phyloP scores from a whole-genome alignment of 2,113 vertebrate genomes.

The Rallus limicola region DNA sequence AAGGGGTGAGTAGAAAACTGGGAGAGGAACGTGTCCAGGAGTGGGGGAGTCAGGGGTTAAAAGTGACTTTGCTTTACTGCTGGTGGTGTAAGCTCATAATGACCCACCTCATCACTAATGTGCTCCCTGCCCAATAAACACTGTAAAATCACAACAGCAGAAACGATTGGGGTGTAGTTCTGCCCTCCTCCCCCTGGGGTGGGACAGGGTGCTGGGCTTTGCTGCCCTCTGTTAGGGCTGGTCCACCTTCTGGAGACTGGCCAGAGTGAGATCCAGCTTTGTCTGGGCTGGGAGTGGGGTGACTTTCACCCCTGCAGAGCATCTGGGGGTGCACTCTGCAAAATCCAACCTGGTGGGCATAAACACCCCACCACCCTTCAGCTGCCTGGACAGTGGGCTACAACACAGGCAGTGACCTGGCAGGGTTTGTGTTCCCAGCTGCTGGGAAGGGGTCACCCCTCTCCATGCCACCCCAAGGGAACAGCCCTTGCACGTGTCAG shows the following conservation, averaged over 20 bases:
- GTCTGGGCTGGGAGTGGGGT: neutral
- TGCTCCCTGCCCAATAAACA: neutral
- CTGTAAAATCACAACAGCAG: neutral
- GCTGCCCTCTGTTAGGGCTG: fast-evolving
- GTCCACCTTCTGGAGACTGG: no score
- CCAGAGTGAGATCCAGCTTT: neutral
- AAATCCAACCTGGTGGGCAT: neutral
- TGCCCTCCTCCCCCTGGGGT: neutral
- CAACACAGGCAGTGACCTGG: neutral
- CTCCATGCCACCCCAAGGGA: neutral
- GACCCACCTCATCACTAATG: neutral
- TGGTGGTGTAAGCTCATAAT: constrained; percentile 18
- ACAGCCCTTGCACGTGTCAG: fast-evolving
- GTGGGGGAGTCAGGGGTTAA: constrained; percentile 28
- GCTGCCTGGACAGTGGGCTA: neutral
- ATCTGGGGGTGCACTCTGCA: neutral
- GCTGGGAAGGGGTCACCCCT: neutral
- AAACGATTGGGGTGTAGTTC: neutral
- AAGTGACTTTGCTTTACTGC: constrained; percentile 23
- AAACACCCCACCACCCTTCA: neutral
- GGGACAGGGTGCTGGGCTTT: neutral
- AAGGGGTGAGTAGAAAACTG: constrained; percentile 8
- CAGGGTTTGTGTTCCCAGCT: neutral
- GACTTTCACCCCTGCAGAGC: neutral
- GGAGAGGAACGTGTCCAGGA: constrained; percentile 35